Conservation (phyloP, 2,113 vertebrate species). For the Aptenodytes forsteri region DNA sequence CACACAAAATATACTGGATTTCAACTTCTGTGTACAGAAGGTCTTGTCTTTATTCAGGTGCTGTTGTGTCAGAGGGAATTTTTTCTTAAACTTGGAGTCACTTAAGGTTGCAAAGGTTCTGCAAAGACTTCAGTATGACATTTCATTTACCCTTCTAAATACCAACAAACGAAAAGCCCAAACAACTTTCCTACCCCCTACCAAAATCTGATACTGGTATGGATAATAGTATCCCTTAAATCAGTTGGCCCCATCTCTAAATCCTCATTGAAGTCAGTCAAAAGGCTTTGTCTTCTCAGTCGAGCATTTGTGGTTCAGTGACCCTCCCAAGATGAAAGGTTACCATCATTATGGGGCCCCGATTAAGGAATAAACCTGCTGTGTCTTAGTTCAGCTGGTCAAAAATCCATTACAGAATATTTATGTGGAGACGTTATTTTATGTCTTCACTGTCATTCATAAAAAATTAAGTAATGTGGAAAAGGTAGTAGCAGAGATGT, state of each 20-base stretch:
- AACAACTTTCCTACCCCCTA: neutral
- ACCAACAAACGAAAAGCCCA: neutral
- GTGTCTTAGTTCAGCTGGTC: neutral
- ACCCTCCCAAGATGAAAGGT: neutral
- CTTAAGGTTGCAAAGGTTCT: neutral
- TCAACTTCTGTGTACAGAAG: neutral
- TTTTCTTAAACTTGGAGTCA: neutral
- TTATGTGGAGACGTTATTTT: neutral
- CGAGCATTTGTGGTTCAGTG: neutral
- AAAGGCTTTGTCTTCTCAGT: neutral
- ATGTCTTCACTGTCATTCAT: neutral
- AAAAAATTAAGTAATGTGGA: neutral
- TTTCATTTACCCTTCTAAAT: neutral
- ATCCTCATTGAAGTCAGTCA: neutral
- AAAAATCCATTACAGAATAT: neutral
- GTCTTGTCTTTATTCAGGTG: neutral
- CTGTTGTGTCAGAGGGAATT: neutral
- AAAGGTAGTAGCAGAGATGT: neutral
- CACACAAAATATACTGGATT: neutral
- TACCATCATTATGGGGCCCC: neutral
- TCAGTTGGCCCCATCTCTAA: neutral
- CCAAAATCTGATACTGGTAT: neutral
- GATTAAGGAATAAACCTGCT: neutral
- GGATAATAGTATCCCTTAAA: neutral
- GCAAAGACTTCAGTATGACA: neutral